These are phyloP conservation scores for Bovichtus variegatus DNA, from an alignment of 2,797 vertebrate species.

Conservation along the genomic window DNA sequence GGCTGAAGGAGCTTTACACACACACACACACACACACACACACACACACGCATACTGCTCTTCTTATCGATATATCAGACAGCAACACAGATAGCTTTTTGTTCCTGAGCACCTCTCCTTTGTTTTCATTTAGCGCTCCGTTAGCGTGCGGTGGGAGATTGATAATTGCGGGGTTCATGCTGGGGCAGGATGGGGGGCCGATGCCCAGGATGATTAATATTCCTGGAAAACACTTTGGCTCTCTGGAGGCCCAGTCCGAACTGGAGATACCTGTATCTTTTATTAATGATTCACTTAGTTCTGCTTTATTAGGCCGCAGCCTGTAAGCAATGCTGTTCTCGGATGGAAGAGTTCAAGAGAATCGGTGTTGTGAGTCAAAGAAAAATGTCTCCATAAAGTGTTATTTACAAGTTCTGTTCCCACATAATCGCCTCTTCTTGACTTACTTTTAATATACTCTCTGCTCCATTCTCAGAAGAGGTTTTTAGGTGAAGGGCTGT, in stretches of 20 bases:
- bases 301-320: slow-evolving; percentile 74
- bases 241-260: slow-evolving; percentile 46
- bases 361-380: slow-evolving; percentile 26
- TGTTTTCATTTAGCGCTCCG: slow-evolving; percentile 81
- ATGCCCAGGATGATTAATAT: slow-evolving; percentile 61
- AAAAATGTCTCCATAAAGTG: slow-evolving; percentile 48
- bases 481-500: slow-evolving; percentile 4
- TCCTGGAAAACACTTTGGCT: slow-evolving; percentile 43
- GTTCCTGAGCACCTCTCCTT: slow-evolving; percentile 61
- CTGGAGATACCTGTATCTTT: slow-evolving; percentile 75
- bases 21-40: slow-evolving; percentile 8
- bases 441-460: slow-evolving; percentile 16
- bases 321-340: slow-evolving; percentile 21
- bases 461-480: neutral
- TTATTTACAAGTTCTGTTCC: slow-evolving; percentile 46
- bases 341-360: neutral
- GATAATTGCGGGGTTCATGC: slow-evolving; percentile 60
- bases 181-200: slow-evolving; percentile 12
- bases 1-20: slow-evolving; percentile 26
- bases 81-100: slow-evolving; percentile 55
- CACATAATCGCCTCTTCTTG: slow-evolving; percentile 39
- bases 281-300: slow-evolving; percentile 83
- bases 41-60: slow-evolving; percentile 21
- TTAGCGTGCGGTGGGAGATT: slow-evolving; percentile 61
- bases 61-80: slow-evolving; percentile 58